These are phyloP conservation scores for Drosophila parabipectinata DNA, from an alignment of 1,140 invertebrate species.

Conservation along the genomic window DNA sequence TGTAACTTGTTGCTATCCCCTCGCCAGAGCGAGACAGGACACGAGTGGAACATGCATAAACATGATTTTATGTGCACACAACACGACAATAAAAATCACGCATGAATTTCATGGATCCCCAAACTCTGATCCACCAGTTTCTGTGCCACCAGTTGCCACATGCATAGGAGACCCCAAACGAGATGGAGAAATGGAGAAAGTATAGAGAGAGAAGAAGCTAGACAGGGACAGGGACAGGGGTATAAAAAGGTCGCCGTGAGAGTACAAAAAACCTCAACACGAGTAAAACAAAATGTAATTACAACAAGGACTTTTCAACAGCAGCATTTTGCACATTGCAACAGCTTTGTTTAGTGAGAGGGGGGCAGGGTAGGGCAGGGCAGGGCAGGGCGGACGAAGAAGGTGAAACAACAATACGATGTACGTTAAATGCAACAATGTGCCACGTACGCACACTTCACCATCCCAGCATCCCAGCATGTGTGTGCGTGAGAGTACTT, in stretches of 20 bases:
- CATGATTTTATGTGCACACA: slow-evolving; percentile 79
- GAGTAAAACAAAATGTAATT: slow-evolving; percentile 83
- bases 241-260: slow-evolving; percentile 62
- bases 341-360: slow-evolving; percentile 48
- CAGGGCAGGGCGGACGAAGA: background rate
- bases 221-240: slow-evolving; percentile 7
- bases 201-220: slow-evolving; percentile 3
- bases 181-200: slow-evolving; percentile 15
- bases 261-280: slow-evolving; percentile 79
- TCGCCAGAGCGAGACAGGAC: slow-evolving; percentile 29
- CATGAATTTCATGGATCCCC: slow-evolving; percentile 75
- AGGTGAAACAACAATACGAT: slow-evolving; percentile 51
- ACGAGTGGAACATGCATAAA: slow-evolving; percentile 59
- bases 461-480: too few relatives aligned
- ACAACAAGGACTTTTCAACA: slow-evolving; percentile 75
- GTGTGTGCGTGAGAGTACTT: slow-evolving; percentile 8
- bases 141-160: slow-evolving; percentile 44
- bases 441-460: slow-evolving; percentile 50
- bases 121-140: slow-evolving; percentile 33
- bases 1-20: slow-evolving; percentile 73
- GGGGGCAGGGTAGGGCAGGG: background rate
- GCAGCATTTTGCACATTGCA: slow-evolving; percentile 62
- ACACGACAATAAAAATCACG: slow-evolving; percentile 80
- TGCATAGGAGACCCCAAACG: slow-evolving; percentile 65
- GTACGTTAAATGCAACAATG: slow-evolving; percentile 74